Evolutionary conservation across 2,888 invertebrate species (phyloP), one percentile per base, ranked within the genome.

Genomic region (Chrysolina americana): DNA sequence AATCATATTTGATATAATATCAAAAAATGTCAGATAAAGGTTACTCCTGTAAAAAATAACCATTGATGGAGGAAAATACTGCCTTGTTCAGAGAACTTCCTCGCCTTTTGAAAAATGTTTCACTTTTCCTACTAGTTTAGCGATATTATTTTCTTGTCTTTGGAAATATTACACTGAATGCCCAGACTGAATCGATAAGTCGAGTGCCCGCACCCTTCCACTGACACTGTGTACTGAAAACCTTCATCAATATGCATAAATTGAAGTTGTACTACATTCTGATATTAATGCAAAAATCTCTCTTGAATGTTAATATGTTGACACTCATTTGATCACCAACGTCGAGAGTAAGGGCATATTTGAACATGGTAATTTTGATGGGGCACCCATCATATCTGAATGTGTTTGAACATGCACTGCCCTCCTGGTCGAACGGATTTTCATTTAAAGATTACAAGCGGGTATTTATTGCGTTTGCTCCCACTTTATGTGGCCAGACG

Each of bases 181-280:
- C 36, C 19, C 41, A 53, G 21, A 50, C 53, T 41, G 47, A 65
- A 74, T 75, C 75, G 75, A 71, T 74, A 75, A 80, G 77, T 77
- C 77, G 79, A 81, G 79, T 77, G 70, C 56, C 68, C 44, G 73
- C 79, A 79, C 79, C 79, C 78, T 74, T 71, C 63, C 69, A 56
- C 71, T 79, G 76, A 53, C 53, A 53, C 15, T 68, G 53, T 36
- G 23, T 59, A 41, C 53, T 44, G 71, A 71, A 76, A 75, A 73
- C 79, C 77, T 75, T 81, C 82, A 85, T 85, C 85, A 85, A 85
- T 85, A 85, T 85, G 84, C 83, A 85, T 85, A 85, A 85, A 85
- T 85, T 84, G 84, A 85, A 84, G 84, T 84, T 83, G 84, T 80
- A 81, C 82, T 79, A 80, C 80, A 81, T 80, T 81, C 78, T 78